Evolutionary conservation across 2,888 invertebrate genomes (phyloP).

Genomic region (Halictus ligatus): DNA sequence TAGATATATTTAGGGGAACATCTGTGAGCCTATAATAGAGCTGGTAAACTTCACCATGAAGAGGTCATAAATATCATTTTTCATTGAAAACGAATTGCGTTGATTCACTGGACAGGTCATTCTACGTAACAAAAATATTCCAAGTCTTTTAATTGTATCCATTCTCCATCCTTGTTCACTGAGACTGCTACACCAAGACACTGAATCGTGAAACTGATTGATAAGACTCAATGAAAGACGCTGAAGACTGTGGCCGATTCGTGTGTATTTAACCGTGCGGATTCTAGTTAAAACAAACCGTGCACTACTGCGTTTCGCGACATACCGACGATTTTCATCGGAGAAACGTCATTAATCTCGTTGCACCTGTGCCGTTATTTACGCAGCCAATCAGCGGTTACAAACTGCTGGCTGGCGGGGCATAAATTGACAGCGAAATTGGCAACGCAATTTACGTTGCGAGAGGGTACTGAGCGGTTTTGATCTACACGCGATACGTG

Average conservation of each 20-base stretch:
- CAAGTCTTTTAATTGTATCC: too few relatives aligned
- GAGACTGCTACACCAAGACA: neutral
- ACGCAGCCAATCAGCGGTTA: slow-evolving; percentile 27
- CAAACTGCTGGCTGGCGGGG: neutral
- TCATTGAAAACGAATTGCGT: too few relatives aligned
- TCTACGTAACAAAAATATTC: too few relatives aligned
- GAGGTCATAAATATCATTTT: too few relatives aligned
- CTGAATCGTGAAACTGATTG: neutral
- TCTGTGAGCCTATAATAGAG: too few relatives aligned
- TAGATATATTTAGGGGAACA: too few relatives aligned
- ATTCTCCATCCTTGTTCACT: neutral
- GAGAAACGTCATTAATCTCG: neutral
- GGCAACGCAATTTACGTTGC: slow-evolving; percentile 39
- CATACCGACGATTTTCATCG: slow-evolving; percentile 3
- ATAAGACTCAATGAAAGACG: neutral
- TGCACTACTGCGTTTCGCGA: neutral
- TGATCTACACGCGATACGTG: slow-evolving; percentile 34
- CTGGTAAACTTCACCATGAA: too few relatives aligned
- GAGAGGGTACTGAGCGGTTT: slow-evolving; percentile 27
- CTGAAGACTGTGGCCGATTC: neutral
- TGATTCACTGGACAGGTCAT: too few relatives aligned
- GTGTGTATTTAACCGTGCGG: neutral
- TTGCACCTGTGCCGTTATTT: slow-evolving; percentile 21
- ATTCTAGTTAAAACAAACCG: neutral
- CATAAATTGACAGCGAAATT: slow-evolving; percentile 45